Evolutionary conservation across 2,888 invertebrate genomes (phyloP), one percentile per base, ranked within the genome.

Genomic region (Salpingus planirostris): DNA sequence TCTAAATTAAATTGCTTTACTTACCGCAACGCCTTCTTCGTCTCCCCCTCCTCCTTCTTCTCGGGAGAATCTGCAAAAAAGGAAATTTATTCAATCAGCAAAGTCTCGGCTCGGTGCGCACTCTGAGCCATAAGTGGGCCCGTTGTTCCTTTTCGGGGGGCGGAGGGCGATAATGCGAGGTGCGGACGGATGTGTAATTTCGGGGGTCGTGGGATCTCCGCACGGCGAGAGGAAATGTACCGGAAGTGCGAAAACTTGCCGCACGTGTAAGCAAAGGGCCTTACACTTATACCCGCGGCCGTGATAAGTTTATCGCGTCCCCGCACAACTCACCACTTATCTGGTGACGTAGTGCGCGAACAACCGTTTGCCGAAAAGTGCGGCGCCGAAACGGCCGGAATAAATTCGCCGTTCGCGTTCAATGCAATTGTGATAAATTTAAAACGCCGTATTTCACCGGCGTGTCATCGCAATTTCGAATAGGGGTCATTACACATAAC

Each of bases 261-360:
- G 38, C 38, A 38, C 38, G 33, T 38, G 33, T 23, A 29, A 12
- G 8, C 10, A 21, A n/a, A 13, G 27, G 12, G 21, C 21, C 22
- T 12, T 18, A 7, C 14, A 33, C 33, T 27, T 29, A n/a, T n/a
- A n/a, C 29, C 33, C 27, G 33, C 33, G 38, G 33, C 29, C 33
- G 33, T 33, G 38, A 38, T 33, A 38, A 38, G 33, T 38, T 33
- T 33, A 26, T 21, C 37, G 22, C 30, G 27, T 13, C 10, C 11
- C 2, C 13, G 23, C 21, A 11, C 7, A 12, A n/a, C n/a, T n/a
- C n/a, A n/a, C n/a, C n/a, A n/a, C n/a, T n/a, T n/a, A n/a, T n/a
- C n/a, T n/a, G n/a, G n/a, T n/a, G n/a, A n/a, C n/a, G n/a, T n/a
- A n/a, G n/a, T n/a, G n/a, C n/a, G n/a, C n/a, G n/a, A n/a, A n/a